Percentiles rank a stretch among this genome's conserved stretches.
Conservation (phyloP, 2,888 invertebrate species). For the Xestia c-nigrum region DNA sequence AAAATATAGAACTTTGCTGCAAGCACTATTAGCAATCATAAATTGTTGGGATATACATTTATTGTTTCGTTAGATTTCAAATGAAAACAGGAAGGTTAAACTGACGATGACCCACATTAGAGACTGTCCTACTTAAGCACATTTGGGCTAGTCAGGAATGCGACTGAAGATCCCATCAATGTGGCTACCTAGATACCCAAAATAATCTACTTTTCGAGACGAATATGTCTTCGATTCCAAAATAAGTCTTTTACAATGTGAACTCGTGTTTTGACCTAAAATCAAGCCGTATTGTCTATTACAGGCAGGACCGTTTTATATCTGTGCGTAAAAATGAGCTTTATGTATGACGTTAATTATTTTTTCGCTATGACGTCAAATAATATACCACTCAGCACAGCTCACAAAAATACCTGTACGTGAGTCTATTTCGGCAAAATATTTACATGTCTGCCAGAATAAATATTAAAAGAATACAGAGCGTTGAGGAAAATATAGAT, state of each 20-base stretch:
- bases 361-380: slow-evolving; percentile 54
- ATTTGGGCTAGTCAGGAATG: not conserved
- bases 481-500: slow-evolving; percentile 26
- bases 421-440: slow-evolving; percentile 48
- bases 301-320: too few species aligned
- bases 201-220: not conserved
- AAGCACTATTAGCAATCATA: not conserved
- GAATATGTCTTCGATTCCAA: not conserved
- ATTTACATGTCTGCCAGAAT: slow-evolving; percentile 50
- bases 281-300: not conserved
- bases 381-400: slow-evolving; percentile 25
- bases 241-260: not conserved
- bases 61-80: not conserved
- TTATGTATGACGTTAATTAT: slow-evolving; percentile 9
- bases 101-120: not conserved
- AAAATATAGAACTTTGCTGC: not conserved
- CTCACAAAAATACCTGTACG: slow-evolving; percentile 51
- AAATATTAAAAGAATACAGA: slow-evolving; percentile 51
- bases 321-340: too few species aligned
- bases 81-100: not conserved
- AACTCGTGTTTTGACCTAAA: not conserved
- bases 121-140: not conserved
- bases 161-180: not conserved
- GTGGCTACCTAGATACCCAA: not conserved
- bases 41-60: not conserved